A percentile compares a stretch with the other conserved stretches of the same genome.
These are phyloP conservation scores for Nycticorax nycticorax DNA, from an alignment of 2,113 vertebrate species.

Conservation along the genomic window DNA sequence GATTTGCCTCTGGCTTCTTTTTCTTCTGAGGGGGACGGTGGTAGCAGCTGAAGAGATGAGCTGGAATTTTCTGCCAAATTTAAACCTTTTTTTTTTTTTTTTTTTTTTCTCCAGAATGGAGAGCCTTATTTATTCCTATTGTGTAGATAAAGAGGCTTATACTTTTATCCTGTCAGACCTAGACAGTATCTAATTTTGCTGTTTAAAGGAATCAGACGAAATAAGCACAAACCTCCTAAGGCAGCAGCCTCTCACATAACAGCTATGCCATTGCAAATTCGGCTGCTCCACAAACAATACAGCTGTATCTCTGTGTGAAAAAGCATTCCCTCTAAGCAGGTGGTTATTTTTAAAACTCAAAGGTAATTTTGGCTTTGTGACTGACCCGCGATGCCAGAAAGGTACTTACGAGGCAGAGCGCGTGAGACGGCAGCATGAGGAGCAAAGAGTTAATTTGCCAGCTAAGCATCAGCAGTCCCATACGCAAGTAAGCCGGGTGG, in stretches of 20 bases:
- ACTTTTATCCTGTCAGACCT: slow-evolving; percentile 27
- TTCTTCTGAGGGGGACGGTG: not conserved
- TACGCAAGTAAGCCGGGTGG: not conserved
- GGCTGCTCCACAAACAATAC: not conserved
- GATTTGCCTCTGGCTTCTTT: not conserved
- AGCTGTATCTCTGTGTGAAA: not conserved
- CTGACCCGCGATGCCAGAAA: not conserved
- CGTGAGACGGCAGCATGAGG: fast-evolving
- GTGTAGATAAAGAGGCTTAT: slow-evolving; percentile 3
- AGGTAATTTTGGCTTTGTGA: not conserved
- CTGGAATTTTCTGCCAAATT: not conserved
- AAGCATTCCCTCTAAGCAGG: not conserved
- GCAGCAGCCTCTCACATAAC: not conserved
- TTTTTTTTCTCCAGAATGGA: not conserved
- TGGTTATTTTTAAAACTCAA: not conserved
- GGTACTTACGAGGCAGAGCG: not conserved
- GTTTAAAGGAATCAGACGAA: not conserved
- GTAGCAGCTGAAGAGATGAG: not conserved
- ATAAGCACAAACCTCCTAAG: slow-evolving; percentile 1
- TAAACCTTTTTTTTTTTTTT: not conserved
- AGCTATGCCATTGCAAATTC: not conserved
- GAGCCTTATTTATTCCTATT: slow-evolving; percentile 15
- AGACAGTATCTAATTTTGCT: slow-evolving; percentile 28
- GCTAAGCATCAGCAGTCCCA: not conserved
- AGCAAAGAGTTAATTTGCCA: not conserved